Percentiles rank a stretch among this genome's conserved stretches.
Evolutionary conservation across 2,113 vertebrate genomes (phyloP).

Genomic region (Turdus rufiventris): DNA sequence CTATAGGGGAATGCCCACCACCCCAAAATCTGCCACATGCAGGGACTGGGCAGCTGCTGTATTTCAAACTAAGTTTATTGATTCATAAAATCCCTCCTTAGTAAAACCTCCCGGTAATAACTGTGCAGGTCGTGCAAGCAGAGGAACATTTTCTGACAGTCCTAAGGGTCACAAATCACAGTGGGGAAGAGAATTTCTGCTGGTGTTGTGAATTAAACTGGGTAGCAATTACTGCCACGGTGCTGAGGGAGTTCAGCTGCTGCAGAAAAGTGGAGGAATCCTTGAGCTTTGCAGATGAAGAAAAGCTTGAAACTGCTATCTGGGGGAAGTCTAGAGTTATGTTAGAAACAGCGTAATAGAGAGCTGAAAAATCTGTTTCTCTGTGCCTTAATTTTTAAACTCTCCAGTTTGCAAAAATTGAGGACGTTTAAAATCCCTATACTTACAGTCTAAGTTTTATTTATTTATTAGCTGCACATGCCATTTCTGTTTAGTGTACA

Average conservation of each 20-base stretch:
- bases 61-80: background rate
- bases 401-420: background rate
- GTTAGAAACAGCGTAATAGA: background rate
- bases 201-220: background rate
- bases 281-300: background rate
- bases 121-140: background rate
- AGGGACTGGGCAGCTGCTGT: background rate
- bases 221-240: background rate
- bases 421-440: background rate
- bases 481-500: background rate
- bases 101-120: background rate
- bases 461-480: background rate
- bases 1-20: accelerated
- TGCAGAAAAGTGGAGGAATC: background rate
- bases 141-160: background rate
- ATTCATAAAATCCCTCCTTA: background rate
- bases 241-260: background rate
- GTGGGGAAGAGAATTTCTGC: background rate
- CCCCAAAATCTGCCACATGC: background rate
- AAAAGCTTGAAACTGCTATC: background rate
- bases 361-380: background rate
- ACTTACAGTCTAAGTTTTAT: background rate
- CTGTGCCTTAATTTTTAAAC: background rate
- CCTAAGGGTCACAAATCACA: background rate
- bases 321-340: background rate